A percentile compares a stretch with the other conserved stretches of the same genome.
These are phyloP conservation scores for Pocillopora meandrina DNA, from an alignment of 92 coral and sea anemone species.

Conservation along the genomic window DNA sequence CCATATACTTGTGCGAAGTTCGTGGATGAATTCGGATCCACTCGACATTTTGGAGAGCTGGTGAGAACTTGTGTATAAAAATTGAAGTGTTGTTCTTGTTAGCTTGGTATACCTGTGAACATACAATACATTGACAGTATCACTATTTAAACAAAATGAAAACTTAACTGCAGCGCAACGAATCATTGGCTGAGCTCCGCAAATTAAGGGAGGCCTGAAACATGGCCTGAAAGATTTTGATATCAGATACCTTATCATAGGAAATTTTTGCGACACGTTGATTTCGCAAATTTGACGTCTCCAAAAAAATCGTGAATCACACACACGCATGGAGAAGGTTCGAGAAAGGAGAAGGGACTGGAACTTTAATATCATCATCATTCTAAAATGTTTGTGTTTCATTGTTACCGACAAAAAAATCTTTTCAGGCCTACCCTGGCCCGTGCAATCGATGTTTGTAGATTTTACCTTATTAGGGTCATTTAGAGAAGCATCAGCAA, in stretches of 20 bases:
- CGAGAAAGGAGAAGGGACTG: too few species aligned
- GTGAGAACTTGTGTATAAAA: neutral
- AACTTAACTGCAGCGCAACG: neutral
- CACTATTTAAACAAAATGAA: neutral
- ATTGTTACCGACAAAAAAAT: neutral
- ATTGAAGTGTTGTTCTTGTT: conserved; percentile 13
- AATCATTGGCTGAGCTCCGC: too few species aligned
- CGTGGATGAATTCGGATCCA: conserved; percentile 2
- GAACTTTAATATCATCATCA: too few species aligned
- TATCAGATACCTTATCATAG: too few species aligned
- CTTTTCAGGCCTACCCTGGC: neutral
- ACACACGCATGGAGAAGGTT: too few species aligned
- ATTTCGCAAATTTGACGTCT: too few species aligned
- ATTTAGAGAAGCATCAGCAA: neutral
- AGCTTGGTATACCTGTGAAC: conserved; percentile 5
- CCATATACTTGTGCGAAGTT: neutral
- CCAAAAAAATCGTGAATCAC: too few species aligned
- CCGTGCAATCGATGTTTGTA: neutral
- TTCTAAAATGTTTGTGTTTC: neutral
- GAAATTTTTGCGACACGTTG: too few species aligned
- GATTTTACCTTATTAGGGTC: neutral
- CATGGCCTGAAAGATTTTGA: too few species aligned
- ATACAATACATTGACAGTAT: neutral
- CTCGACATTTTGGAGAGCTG: neutral
- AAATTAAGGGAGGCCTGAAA: too few species aligned